Evolutionary conservation across 2,797 vertebrate species (phyloP), one percentile per base, ranked within the genome.

Genomic region (Aphelocoma californica): DNA sequence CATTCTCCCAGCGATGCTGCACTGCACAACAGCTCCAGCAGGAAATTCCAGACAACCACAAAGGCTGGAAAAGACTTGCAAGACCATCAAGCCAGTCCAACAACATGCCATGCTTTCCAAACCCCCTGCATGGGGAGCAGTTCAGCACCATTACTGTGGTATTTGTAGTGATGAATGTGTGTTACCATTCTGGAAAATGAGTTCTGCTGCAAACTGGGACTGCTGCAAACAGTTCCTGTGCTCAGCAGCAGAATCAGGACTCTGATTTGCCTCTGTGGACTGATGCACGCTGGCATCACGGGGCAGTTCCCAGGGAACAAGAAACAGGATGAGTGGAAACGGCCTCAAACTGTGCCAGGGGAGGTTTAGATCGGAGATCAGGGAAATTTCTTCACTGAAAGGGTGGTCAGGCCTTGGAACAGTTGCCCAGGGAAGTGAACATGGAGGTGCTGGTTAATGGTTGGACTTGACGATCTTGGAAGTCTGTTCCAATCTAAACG

Each of bases 261-360:
- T 23, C 9, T 2, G 1, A 28, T 85, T 64, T 67, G 67, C 73
- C 9, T 2, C 7, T 1, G 16, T 3, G 2, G 26, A 17, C 48
- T 51, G 45, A 7, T 17, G 48, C 29, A 7, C 25, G 14, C 54
- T 47, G 14, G 53, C 44, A 25, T 48, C 57, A 2, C 1, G 8
- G 47, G 32, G 60, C 71, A 82, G 24, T 36, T 61, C 28, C 47
- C 47, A 70, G 64, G 71, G 36, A 57, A 25, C 19, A 82, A 38
- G 36, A 17, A 74, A 56, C 28, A 64, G 29, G 20, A 5, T 6
- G 10, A 45, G 44, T 29, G 36, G 36, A 50, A 70, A 51, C 2
- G 7, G 29, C 14, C 57, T 51, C 57, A 38, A 3, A 20, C 14
- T 77, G 65, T 40, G 7, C 57, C 38, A 38, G 50, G 64, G 14